Base-by-base conservation (phyloP, 2,797 vertebrate species). In the Periophthalmus magnuspinnatus region DNA sequence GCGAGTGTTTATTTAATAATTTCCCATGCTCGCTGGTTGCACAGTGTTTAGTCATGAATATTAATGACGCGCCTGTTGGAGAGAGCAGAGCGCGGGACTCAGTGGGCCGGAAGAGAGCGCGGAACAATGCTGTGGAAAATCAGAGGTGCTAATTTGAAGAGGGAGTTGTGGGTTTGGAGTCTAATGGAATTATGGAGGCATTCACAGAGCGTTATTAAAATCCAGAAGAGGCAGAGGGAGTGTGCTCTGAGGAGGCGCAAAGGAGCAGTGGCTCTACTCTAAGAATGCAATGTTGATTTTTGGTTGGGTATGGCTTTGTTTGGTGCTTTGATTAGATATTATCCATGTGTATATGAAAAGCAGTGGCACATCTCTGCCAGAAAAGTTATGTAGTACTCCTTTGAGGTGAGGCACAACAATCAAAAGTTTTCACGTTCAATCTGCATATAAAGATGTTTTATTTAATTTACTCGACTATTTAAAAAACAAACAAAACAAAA, bases 21-120 rank as follows among this genome's bases (percentile, higher is more conserved):
- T 78, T 80, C 63, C 19, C 28, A 17, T 69, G 59, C 59, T 61
- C n/a, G 72, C 81, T 72, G 75, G 83, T 80, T 84, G 76, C 69
- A 78, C 73, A 80, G 65, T 74, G 84, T 81, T 75, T 82, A 81
- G 59, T 86, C 77, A 88, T 88, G 75, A 88, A 89, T 91, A 90
- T 89, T 84, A 86, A 90, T 88, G 77, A 69, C n/a, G 24, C 80
- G 71, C 19, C 7, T 84, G 70, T 50, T 71, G 70, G 77, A 79
- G 78, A 55, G 68, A 84, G 79, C 68, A 71, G 78, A 86, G 87
- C 83, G 75, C 70, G 77, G 73, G 70, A 74, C 77, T 89, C 80
- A 80, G 69, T 80, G 77, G 75, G 78, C 78, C 74, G 76, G 50
- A 80, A 74, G 70, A 76, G 70, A 63, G 71, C 48, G 71, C 52